Evolutionary conservation across 2,797 vertebrate genomes (phyloP).

Genomic region (Acridotheres tristis): DNA sequence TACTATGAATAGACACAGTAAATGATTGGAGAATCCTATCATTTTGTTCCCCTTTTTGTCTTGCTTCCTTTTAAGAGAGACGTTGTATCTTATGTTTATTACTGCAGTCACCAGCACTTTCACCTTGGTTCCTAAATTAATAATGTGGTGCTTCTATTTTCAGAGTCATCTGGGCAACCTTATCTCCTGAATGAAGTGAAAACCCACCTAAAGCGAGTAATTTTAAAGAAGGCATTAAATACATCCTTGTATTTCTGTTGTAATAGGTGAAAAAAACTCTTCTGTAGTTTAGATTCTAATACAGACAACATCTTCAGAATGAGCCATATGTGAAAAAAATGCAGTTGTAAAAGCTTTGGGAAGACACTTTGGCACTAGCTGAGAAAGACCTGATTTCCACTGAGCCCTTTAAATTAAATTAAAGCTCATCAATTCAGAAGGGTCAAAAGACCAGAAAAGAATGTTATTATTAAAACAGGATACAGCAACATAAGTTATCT

Average conservation of each 20-base stretch:
- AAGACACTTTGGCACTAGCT: background rate
- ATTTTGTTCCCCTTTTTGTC: background rate
- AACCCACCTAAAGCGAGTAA: background rate
- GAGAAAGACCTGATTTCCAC: background rate
- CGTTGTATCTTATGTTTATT: background rate
- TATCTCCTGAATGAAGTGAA: constrained; percentile 2
- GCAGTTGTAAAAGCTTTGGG: background rate
- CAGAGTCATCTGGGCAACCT: background rate
- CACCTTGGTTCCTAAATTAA: background rate
- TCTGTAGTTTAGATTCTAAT: background rate
- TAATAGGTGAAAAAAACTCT: background rate
- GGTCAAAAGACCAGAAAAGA: background rate
- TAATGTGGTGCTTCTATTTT: background rate
- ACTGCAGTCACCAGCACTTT: background rate
- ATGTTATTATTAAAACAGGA: background rate
- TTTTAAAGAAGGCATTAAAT: background rate
- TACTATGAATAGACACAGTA: background rate
- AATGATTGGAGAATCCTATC: background rate
- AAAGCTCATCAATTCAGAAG: background rate
- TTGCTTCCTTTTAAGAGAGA: background rate
- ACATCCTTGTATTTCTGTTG: background rate
- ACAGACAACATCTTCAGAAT: background rate
- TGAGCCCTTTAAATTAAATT: background rate
- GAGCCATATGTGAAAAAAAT: background rate
- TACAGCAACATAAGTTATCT: background rate